Percentiles rank a stretch among this genome's conserved stretches.
These are phyloP conservation scores for Daboia siamensis DNA, from an alignment of 2,113 vertebrate species.

Conservation along the genomic window DNA sequence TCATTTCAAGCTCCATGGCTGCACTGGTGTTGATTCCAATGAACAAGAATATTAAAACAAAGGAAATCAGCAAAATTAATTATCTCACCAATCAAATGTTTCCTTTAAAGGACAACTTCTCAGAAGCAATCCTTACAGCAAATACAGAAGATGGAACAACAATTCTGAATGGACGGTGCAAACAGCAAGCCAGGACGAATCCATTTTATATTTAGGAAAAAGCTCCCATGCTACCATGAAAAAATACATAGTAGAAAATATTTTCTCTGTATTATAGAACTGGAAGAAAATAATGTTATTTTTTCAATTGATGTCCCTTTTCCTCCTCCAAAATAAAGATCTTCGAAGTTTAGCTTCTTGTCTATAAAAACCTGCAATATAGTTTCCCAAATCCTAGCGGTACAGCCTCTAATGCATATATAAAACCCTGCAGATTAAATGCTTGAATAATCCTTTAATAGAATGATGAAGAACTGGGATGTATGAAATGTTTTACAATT, in stretches of 20 bases:
- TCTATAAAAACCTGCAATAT: background rate
- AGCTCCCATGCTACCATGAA: background rate
- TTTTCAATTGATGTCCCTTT: background rate
- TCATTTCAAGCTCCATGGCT: slow-evolving; percentile 88
- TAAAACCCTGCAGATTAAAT: background rate
- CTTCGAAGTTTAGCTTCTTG: background rate
- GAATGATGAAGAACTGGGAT: background rate
- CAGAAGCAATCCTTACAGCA: background rate
- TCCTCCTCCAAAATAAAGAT: background rate
- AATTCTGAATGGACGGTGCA: background rate
- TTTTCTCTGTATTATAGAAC: background rate
- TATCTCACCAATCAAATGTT: background rate
- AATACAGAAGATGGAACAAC: background rate
- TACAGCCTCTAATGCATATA: background rate
- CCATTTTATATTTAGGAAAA: background rate
- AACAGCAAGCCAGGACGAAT: background rate
- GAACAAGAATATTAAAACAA: background rate
- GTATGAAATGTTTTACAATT: background rate
- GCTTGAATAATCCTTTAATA: background rate
- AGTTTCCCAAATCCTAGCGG: background rate
- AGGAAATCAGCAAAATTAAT: background rate
- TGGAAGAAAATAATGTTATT: background rate
- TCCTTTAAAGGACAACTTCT: background rate
- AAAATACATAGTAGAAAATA: background rate
- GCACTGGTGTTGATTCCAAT: background rate